Evolutionary conservation across 1,140 invertebrate genomes (phyloP).

Genomic region (Brachystomella parvula): DNA sequence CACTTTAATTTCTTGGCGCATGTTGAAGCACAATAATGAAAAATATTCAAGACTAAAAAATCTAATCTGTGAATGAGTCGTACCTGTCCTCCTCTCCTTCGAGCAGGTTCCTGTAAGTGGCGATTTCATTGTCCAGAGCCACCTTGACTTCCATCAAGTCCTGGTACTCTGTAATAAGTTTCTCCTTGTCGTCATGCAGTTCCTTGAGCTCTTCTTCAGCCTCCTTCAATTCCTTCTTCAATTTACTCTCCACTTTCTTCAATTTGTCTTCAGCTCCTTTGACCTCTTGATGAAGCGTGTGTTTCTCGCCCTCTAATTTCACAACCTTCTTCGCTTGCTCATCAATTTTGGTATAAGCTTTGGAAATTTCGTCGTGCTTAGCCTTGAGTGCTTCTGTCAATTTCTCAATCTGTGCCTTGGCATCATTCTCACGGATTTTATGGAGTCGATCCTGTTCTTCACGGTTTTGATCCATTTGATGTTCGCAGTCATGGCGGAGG

Average conservation of each 20-base stretch:
- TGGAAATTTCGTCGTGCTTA: constrained; percentile 5
- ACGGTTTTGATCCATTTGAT: constrained; percentile 9
- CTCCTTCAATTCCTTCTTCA: background rate
- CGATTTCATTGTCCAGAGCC: constrained; percentile 20
- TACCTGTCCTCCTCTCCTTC: constrained; percentile 23
- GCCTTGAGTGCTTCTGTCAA: background rate
- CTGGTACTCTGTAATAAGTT: constrained; percentile 14
- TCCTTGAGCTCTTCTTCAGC: constrained; percentile 5
- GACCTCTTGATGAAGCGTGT: background rate
- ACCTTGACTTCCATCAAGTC: constrained; percentile 17
- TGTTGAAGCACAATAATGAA: too few relatives aligned
- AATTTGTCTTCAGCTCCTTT: constrained; percentile 14
- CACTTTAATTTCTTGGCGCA: too few relatives aligned
- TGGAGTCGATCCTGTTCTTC: constrained; percentile 9
- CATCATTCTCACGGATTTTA: constrained; percentile 12
- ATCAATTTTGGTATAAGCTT: background rate
- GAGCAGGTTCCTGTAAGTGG: constrained; percentile 15
- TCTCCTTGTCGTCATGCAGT: constrained; percentile 7
- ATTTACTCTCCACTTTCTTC: background rate
- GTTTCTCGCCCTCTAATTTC: constrained; percentile 12
- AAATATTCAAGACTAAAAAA: too few relatives aligned
- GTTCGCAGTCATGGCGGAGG: constrained; percentile 15
- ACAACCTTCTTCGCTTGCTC: background rate
- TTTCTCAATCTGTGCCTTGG: constrained; percentile 9
- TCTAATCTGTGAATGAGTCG: too few relatives aligned